These are phyloP conservation scores for Drosophila tani DNA, from an alignment of 1,140 invertebrate species.

Conservation along the genomic window DNA sequence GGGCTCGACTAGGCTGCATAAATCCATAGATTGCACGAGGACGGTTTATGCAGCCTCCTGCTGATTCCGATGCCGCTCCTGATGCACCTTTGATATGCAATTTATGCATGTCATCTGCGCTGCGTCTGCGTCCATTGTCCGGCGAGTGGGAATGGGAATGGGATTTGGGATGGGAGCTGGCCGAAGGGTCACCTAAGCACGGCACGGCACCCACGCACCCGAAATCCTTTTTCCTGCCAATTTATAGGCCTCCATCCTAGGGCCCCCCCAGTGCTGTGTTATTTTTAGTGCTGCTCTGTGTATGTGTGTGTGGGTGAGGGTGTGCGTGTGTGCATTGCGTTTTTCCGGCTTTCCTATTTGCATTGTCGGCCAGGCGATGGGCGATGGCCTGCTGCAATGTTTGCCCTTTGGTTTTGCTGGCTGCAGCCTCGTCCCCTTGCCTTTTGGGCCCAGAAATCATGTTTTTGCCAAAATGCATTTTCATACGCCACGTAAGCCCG, in stretches of 20 bases:
- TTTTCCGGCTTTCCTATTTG: constrained; percentile 78
- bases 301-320: background rate
- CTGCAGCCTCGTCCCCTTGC: background rate
- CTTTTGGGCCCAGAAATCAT: constrained; percentile 57
- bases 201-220: constrained; percentile 46
- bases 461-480: constrained; percentile 83
- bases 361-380: constrained; percentile 63
- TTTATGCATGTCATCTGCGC: constrained; percentile 81
- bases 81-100: constrained; percentile 82
- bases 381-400: constrained; percentile 59
- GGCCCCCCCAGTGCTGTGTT: constrained; percentile 32
- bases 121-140: constrained; percentile 66
- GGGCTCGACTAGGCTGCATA: constrained; percentile 62
- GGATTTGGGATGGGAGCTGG: background rate
- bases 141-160: constrained; percentile 1
- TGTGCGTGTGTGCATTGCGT: constrained; percentile 56
- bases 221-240: constrained; percentile 72
- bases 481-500: constrained; percentile 76
- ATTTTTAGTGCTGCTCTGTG: constrained; percentile 17
- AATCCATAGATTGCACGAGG: constrained; percentile 76
- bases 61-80: constrained; percentile 45
- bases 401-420: constrained; percentile 76
- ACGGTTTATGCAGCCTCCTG: constrained; percentile 18
- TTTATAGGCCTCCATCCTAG: constrained; percentile 61
- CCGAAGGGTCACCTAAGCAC: constrained; percentile 54